A percentile compares a stretch with the other conserved stretches of the same genome.
phyloP scores from a whole-genome alignment of 64 coral and sea anemone species.

The Acropora yongei region DNA sequence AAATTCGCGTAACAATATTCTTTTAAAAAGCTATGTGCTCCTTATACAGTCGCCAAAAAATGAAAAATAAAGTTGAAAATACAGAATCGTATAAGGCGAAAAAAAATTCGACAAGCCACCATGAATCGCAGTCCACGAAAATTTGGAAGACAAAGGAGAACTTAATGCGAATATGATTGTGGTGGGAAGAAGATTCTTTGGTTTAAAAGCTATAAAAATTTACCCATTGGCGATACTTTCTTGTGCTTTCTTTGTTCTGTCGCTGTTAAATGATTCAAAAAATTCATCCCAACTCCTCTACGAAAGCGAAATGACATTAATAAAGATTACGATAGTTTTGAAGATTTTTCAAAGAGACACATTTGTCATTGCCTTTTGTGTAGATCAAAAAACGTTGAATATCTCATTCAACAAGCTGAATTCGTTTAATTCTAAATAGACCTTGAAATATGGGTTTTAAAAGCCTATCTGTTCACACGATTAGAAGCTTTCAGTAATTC shows the following conservation, averaged over 20 bases:
- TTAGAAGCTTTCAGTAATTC: background rate
- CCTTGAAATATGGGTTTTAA: background rate
- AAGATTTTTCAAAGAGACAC: background rate
- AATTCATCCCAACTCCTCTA: background rate
- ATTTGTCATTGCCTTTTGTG: background rate
- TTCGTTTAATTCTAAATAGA: no score
- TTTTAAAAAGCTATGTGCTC: no score
- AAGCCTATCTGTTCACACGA: background rate
- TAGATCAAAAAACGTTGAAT: background rate
- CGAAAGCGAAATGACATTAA: background rate
- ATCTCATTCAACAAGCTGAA: background rate
- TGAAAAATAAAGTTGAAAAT: no score
- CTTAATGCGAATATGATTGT: no score
- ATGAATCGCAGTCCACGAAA: no score
- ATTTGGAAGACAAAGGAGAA: no score
- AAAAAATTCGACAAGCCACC: no score
- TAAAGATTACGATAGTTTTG: background rate
- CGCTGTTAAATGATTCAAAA: constrained; percentile 4
- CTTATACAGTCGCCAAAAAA: no score
- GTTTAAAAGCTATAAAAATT: background rate
- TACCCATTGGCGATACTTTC: background rate
- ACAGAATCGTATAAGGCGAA: no score
- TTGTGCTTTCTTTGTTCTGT: background rate
- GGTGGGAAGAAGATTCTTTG: background rate
- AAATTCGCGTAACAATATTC: no score